Evolutionary conservation across 92 coral and sea anemone species (phyloP).

Genomic region (Epizoanthus illoricatus): DNA sequence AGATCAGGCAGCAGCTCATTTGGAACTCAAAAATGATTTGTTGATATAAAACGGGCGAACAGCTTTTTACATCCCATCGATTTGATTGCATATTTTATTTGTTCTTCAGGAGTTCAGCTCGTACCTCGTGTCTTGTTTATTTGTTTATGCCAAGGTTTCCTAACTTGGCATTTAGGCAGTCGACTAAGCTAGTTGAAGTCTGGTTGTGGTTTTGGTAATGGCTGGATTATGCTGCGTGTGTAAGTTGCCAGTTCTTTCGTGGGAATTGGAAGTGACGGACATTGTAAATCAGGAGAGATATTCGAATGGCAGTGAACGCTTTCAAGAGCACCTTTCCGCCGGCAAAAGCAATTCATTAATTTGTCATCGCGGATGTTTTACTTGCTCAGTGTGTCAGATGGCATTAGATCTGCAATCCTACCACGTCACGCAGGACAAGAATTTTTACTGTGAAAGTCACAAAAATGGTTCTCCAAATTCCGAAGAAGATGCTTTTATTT

Average conservation of each 20-base stretch:
- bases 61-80: background rate
- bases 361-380: conserved; percentile 37
- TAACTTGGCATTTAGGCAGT: conserved; percentile 21
- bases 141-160: conserved; percentile 29
- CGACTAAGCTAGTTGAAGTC: conserved; percentile 9
- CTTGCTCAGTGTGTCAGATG: conserved; percentile 40
- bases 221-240: conserved; percentile 21
- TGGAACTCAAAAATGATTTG: conserved; percentile 6
- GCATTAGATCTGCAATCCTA: conserved; percentile 21
- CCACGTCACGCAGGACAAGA: conserved; percentile 29
- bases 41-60: background rate
- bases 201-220: background rate
- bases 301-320: too few relatives aligned
- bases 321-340: background rate
- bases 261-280: background rate
- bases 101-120: background rate
- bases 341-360: background rate
- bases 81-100: background rate
- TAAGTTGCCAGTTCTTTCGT: conserved; percentile 1
- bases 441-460: conserved; percentile 20
- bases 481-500: conserved; percentile 18
- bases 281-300: background rate
- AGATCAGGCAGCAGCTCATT: background rate
- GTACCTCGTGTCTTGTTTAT: background rate
- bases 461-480: conserved; percentile 14